Percentiles rank a stretch among this genome's conserved stretches.
Conservation (phyloP, 2,113 vertebrate genomes). For the Sapayoa aenigma region DNA sequence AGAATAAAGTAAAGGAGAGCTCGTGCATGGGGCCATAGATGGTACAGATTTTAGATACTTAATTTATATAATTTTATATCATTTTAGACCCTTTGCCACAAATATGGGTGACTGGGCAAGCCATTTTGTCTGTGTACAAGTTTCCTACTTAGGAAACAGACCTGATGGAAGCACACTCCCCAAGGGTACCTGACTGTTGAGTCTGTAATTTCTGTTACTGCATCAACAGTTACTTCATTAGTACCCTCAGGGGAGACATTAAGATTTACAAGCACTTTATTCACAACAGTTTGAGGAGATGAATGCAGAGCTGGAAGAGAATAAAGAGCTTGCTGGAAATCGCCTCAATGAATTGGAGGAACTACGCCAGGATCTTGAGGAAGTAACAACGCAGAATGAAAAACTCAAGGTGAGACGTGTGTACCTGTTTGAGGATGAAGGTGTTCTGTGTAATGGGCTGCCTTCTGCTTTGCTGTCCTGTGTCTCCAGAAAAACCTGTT, state of each 20-base stretch:
- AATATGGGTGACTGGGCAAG: background rate
- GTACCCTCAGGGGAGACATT: background rate
- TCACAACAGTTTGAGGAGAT: conserved; percentile 90
- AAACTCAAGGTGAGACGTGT: conserved; percentile 81
- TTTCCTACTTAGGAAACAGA: background rate
- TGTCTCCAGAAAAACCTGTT: background rate
- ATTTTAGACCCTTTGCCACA: background rate
- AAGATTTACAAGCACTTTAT: background rate
- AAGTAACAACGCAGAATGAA: conserved; percentile 86
- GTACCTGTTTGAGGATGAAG: background rate
- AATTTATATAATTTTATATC: background rate
- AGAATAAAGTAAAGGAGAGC: background rate
- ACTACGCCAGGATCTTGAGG: conserved; percentile 89
- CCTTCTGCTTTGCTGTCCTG: background rate
- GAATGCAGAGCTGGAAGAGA: conserved; percentile 95
- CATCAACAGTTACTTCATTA: background rate
- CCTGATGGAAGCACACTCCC: background rate
- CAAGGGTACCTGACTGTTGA: background rate
- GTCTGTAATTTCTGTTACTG: background rate
- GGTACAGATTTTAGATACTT: background rate
- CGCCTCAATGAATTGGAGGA: conserved; percentile 90
- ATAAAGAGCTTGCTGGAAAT: conserved; percentile 91
- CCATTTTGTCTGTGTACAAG: background rate
- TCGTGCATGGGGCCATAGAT: accelerated
- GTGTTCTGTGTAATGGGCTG: background rate